Evolutionary conservation across 2,113 vertebrate genomes (phyloP), one percentile per base, ranked within the genome.

Genomic region (Bubo bubo): DNA sequence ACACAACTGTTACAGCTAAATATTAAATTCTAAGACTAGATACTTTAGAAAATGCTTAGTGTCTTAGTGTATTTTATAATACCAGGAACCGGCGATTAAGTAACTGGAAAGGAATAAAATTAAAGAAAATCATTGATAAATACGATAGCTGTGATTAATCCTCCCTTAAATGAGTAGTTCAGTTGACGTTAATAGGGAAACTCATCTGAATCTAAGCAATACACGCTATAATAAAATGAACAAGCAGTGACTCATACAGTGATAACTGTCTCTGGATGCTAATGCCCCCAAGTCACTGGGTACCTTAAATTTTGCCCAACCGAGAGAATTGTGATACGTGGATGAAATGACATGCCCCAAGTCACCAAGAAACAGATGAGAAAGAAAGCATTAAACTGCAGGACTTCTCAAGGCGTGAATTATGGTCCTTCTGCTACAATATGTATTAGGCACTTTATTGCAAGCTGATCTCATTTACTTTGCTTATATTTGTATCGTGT

Each of bases 41-140:
- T 77, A 56, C 55, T 70, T 89, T 19, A 45, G 60, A 75, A 86
- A 91, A 64, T 0, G 0, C 37, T 88, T n/a, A 41, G 9, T 63
- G n/a, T 66, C 75, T 35, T 43, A 53, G 10, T 66, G 14, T 95
- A 85, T 91, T 89, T 91, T 89, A 50, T 79, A 70, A 39, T 85
- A 82, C 83, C 8, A 1, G 74, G 84, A 95, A 93, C 55, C 50
- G 75, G n/a, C 2, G 1, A 75, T 92, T 94, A 77, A 89, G 39
- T 87, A 89, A 92, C 53, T 73, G 66, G 74, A 96, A 94, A 79
- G 73, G 58, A 96, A 72, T 58, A 93, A 89, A 90, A 95, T 91
- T 79, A 94, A 86, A 88, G 82, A 86, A 60, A 74, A 85, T 79
- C 83, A 55, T 58, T 89, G 62, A 95, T 84, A 75, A 95, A 73